These are phyloP conservation scores for Artibeus jamaicensis DNA, from an alignment of 2,797 vertebrate species.

Conservation along the genomic window DNA sequence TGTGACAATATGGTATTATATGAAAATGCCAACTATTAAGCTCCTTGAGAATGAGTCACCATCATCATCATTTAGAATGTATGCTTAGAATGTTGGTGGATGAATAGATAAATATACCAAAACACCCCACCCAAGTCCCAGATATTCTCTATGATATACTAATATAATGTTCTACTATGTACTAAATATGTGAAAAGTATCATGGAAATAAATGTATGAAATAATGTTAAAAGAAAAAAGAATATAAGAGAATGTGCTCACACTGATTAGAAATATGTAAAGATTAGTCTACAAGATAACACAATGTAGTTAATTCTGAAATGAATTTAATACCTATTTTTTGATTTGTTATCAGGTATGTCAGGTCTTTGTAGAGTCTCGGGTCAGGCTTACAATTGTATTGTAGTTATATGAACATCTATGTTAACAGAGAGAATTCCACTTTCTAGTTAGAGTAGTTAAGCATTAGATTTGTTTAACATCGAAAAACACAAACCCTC, in stretches of 20 bases:
- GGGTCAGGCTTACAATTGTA: not conserved
- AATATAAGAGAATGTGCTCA: not conserved
- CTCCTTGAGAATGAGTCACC: not conserved
- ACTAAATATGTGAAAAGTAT: not conserved
- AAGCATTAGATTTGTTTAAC: constrained; percentile 13
- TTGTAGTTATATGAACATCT: not conserved
- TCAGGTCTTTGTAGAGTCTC: not conserved
- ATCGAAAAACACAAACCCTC: not conserved
- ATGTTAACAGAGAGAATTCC: not conserved
- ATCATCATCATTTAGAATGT: not conserved
- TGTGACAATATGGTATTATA: not conserved
- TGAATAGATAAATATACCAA: not conserved
- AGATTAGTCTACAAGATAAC: not conserved
- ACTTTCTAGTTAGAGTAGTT: not conserved
- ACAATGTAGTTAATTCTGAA: not conserved
- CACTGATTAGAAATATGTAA: not conserved
- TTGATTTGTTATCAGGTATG: not conserved
- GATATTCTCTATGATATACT: not conserved
- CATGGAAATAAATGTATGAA: not conserved
- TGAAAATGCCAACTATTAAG: not conserved
- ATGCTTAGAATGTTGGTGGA: not conserved
- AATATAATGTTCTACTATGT: not conserved
- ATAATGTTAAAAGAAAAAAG: not conserved
- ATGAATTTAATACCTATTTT: not conserved
- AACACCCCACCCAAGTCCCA: not conserved